phyloP scores from a whole-genome alignment of 2,797 vertebrate species.

The Chelmon rostratus region DNA sequence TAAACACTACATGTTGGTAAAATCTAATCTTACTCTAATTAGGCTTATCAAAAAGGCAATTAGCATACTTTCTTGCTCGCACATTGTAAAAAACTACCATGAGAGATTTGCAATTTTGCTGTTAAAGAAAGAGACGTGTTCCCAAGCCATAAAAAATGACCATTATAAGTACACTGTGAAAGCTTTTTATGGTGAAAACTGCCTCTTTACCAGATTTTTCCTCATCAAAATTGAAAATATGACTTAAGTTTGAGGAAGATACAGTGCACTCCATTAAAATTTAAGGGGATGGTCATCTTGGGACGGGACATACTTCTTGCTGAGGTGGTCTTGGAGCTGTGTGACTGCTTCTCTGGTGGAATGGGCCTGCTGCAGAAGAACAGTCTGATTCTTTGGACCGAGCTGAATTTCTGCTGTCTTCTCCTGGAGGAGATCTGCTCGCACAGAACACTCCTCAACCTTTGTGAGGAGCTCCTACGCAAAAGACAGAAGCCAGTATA shows the following conservation, averaged over 20 bases:
- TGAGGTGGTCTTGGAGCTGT: constrained; percentile 88
- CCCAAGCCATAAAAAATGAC: neutral
- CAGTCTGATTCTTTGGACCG: constrained; percentile 87
- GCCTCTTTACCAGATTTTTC: too few relatives aligned
- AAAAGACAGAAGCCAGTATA: constrained; percentile 25
- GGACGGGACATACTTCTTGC: constrained; percentile 87
- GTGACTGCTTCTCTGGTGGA: constrained; percentile 88
- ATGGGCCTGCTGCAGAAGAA: constrained; percentile 88
- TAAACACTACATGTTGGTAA: neutral
- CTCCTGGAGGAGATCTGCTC: constrained; percentile 89
- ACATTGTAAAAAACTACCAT: neutral
- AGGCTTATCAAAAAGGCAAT: neutral
- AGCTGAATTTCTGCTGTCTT: constrained; percentile 90
- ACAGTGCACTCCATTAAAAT: neutral
- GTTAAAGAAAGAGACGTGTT: neutral
- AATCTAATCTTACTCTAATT: neutral
- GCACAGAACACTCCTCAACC: constrained; percentile 84
- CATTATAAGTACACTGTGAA: neutral
- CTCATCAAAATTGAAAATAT: constrained; percentile 1
- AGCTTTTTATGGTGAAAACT: neutral
- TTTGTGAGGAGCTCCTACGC: constrained; percentile 84
- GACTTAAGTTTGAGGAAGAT: neutral
- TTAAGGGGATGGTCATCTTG: neutral
- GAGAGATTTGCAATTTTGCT: neutral
- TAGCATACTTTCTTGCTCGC: neutral